phyloP scores from a whole-genome alignment of 2,888 invertebrate genomes.

The Trissolcus brochymenae region DNA sequence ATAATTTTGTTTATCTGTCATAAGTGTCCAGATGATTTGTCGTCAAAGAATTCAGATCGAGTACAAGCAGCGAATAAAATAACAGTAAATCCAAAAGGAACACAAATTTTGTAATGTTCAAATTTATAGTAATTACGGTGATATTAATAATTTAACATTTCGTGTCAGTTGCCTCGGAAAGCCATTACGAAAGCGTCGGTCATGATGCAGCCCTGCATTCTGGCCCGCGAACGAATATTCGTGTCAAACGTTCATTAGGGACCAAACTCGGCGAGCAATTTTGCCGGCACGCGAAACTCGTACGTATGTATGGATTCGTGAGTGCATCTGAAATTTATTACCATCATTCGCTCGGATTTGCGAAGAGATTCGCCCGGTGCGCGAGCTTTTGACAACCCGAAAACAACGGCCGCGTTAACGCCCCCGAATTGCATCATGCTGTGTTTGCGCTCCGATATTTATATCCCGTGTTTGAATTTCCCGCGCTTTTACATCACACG shows the following conservation, averaged over 20 bases:
- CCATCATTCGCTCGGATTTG: constrained; percentile 59
- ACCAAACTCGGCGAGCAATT: constrained; percentile 55
- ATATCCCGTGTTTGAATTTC: background rate
- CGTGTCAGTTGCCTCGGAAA: constrained; percentile 43
- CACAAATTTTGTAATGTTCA: constrained; percentile 12
- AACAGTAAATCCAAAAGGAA: constrained; percentile 16
- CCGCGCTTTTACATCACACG: background rate
- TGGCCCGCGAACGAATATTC: constrained; percentile 57
- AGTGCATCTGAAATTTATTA: constrained; percentile 62
- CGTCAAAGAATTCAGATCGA: background rate
- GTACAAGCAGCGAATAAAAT: no score
- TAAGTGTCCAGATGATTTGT: no score
- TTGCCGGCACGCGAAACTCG: constrained; percentile 47
- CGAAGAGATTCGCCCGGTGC: constrained; percentile 54
- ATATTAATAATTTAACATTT: constrained; percentile 45
- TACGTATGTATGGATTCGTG: constrained; percentile 51
- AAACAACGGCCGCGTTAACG: constrained; percentile 43
- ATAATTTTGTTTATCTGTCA: no score
- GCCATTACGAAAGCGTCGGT: constrained; percentile 52
- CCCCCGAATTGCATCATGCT: constrained; percentile 19
- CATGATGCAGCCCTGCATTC: constrained; percentile 52
- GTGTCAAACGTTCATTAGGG: constrained; percentile 58
- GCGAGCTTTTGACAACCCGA: constrained; percentile 54
- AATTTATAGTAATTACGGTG: constrained; percentile 24
- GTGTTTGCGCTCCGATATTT: no score